Base-by-base conservation (phyloP, 2,797 vertebrate genomes). In the Tiaroga cobitis region DNA sequence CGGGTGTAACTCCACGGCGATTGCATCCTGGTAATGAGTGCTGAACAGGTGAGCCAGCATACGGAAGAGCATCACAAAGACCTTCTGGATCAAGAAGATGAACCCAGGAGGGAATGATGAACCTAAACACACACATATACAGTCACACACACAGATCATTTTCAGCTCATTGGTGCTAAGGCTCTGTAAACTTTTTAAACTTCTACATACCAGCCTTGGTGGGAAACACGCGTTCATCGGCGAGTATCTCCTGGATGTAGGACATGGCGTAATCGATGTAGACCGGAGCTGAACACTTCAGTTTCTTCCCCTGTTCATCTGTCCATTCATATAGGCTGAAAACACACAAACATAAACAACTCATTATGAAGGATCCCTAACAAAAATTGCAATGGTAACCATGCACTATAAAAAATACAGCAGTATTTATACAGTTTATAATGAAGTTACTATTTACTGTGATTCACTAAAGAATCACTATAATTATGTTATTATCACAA, bases 21-120 rank as follows among this genome's bases (percentile, higher is more conserved):
- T 93, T 0, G 93, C 90, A 29, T 96, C 94, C 67, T 91, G 91
- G 92, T 96, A 97, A 92, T 97, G 96, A 51, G 90, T 93, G 87
- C 93, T 95, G 89, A 96, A 96, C 90, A 96, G 94, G 90, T 97
- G 96, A n/a, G 95, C 95, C 86, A 97, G 92, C 59, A 93, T 94
- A 59, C 95, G 94, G 90, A 95, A 97, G 78, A 96, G 91, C 86
- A 96, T 90, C 89, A 95, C 84, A 89, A 96, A 96, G 78, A 96
- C 94, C 90, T 96, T 96, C 93, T 96, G 95, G 43, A 95, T 94
- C 81, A 96, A 87, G 75, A 96, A 95, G 83, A 94, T 59, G 65
- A 95, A 96, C 54, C 95, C 93, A 3, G 92, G 89, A 0, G 96
- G 95, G 86, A 97, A 97, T 15, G 85, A 87, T 21, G 92, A 92